A percentile compares a stretch with the other conserved stretches of the same genome.
Conservation (phyloP, 2,113 vertebrate species). For the Elachura formosa region DNA sequence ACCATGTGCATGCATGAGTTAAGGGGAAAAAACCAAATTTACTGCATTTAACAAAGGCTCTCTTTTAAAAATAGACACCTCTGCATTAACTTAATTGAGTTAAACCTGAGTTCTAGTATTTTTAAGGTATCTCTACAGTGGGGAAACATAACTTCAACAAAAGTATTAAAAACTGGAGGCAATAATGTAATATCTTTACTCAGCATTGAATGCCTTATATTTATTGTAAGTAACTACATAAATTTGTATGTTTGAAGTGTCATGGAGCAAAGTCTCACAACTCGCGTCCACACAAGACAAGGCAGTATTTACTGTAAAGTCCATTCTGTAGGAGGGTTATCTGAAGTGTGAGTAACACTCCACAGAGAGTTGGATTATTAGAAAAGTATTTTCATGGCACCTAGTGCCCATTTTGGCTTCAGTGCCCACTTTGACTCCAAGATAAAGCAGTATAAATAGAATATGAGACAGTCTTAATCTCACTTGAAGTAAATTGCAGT, state of each 20-base stretch:
- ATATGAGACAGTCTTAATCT: neutral
- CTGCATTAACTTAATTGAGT: neutral
- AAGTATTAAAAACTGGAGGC: neutral
- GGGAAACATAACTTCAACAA: neutral
- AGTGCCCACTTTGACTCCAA: neutral
- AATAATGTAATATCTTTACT: neutral
- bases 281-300: neutral
- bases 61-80: neutral
- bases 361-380: neutral
- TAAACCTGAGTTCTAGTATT: neutral
- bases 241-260: neutral
- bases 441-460: neutral
- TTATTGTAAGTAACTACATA: neutral
- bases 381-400: neutral
- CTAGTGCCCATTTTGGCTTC: neutral
- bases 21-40: fast-evolving
- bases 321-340: neutral
- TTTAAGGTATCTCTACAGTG: neutral
- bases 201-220: neutral
- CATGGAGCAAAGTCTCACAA: neutral
- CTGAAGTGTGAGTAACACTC: neutral
- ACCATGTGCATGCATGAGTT: neutral
- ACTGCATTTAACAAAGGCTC: neutral
- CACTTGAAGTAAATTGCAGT: neutral
- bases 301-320: neutral